Conservation (phyloP, 2,113 vertebrate genomes). For the Larimichthys polyactis region DNA sequence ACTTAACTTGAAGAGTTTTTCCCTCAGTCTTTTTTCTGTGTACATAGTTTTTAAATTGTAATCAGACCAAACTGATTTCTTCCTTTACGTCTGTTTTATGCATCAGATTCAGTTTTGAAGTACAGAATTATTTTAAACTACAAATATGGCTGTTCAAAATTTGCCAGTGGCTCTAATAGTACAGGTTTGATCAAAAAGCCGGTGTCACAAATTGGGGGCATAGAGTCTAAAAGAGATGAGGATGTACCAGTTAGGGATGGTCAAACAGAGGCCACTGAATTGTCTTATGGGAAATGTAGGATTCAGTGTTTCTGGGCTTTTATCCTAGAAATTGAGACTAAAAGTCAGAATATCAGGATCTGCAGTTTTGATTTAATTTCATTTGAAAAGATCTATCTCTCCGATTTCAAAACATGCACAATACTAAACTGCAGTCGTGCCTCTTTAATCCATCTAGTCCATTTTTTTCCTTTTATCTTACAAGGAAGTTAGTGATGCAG, state of each 20-base stretch:
- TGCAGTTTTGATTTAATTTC: too few species aligned
- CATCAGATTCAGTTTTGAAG: background rate
- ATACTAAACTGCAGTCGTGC: background rate
- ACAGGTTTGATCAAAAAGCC: background rate
- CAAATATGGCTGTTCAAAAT: background rate
- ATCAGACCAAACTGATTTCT: conserved; percentile 4
- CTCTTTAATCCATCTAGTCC: conserved; percentile 8
- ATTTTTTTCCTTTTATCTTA: background rate
- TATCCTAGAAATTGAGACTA: background rate
- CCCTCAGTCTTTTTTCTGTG: background rate
- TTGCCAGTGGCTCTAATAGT: too few species aligned
- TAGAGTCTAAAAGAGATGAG: background rate
- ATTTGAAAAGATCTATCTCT: background rate
- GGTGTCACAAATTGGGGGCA: background rate
- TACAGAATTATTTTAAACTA: background rate
- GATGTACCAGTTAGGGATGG: background rate
- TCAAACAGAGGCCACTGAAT: background rate
- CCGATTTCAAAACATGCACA: background rate
- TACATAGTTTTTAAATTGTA: conserved; percentile 4
- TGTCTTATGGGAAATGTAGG: conserved; percentile 10
- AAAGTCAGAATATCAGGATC: background rate
- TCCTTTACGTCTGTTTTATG: background rate
- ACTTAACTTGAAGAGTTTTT: conserved; percentile 55
- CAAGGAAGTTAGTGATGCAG: background rate
- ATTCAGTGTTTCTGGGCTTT: background rate